Conservation (phyloP, 2,888 invertebrate genomes). For the Mechanitis mazaeus region DNA sequence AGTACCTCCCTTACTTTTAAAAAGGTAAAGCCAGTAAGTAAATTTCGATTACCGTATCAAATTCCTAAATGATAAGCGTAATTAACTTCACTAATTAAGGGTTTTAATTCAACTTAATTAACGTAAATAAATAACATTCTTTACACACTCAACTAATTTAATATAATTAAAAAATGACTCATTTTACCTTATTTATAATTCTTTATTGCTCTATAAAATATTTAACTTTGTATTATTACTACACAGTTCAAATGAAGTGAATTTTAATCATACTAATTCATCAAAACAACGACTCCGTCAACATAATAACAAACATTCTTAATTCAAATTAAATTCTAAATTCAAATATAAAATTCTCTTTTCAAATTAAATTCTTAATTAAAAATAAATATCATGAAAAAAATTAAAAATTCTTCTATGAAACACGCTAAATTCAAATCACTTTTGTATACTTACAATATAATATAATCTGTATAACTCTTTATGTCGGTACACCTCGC, state of each 20-base stretch:
- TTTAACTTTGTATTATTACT: background rate
- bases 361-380: too few species aligned
- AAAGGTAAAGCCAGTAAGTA: background rate
- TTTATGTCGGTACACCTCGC: background rate
- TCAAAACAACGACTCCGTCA: too few species aligned
- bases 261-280: too few species aligned
- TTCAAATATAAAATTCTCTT: too few species aligned
- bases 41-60: slow-evolving; percentile 12
- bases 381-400: too few species aligned
- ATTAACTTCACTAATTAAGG: slow-evolving; percentile 12
- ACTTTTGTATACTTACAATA: background rate
- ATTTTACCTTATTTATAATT: slow-evolving; percentile 18
- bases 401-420: too few species aligned
- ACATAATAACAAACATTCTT: too few species aligned
- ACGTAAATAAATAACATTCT: slow-evolving; percentile 31
- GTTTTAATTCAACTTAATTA: slow-evolving; percentile 21
- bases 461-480: background rate
- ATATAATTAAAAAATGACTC: slow-evolving; percentile 26
- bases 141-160: slow-evolving; percentile 20
- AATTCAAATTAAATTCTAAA: too few species aligned
- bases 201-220: background rate
- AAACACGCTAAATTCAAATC: too few species aligned
- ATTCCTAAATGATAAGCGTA: slow-evolving; percentile 16
- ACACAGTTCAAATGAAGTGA: too few species aligned
- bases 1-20: too few species aligned